Percentiles rank a stretch among this genome's conserved stretches.
phyloP scores from a whole-genome alignment of 2,797 vertebrate species.

The Microctenopoma steveboyesi region DNA sequence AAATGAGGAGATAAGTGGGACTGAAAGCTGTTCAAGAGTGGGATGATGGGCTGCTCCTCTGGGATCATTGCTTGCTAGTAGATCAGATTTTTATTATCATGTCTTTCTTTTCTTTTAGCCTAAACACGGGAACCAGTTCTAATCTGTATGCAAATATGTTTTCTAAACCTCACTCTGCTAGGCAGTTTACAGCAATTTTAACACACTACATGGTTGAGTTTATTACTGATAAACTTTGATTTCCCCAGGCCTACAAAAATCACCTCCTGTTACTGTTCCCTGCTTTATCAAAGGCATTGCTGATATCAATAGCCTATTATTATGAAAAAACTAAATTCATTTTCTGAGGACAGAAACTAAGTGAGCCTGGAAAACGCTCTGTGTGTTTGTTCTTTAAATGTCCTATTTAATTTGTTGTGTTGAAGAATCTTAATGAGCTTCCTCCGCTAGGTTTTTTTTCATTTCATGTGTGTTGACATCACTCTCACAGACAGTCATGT shows the following conservation, averaged over 20 bases:
- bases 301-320: not conserved
- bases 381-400: too few species aligned
- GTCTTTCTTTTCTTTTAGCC: constrained; percentile 22
- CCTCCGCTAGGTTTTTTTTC: too few species aligned
- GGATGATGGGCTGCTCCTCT: constrained; percentile 15
- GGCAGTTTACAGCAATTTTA: constrained; percentile 15
- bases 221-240: constrained; percentile 46
- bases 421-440: too few species aligned
- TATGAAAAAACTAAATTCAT: too few species aligned
- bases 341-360: too few species aligned
- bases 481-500: too few species aligned
- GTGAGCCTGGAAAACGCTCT: too few species aligned
- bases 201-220: constrained; percentile 24
- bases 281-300: constrained; percentile 4
- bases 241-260: constrained; percentile 26
- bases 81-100: constrained; percentile 14
- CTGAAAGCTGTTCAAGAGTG: constrained; percentile 22
- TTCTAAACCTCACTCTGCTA: constrained; percentile 6
- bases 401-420: too few species aligned
- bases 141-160: constrained; percentile 37
- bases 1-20: constrained; percentile 49
- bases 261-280: constrained; percentile 12
- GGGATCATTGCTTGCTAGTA: constrained; percentile 21
- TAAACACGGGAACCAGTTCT: constrained; percentile 2
- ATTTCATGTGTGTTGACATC: too few species aligned